Evolutionary conservation across 2,113 vertebrate species (phyloP).

Genomic region (Phalacrocorax pelagicus): DNA sequence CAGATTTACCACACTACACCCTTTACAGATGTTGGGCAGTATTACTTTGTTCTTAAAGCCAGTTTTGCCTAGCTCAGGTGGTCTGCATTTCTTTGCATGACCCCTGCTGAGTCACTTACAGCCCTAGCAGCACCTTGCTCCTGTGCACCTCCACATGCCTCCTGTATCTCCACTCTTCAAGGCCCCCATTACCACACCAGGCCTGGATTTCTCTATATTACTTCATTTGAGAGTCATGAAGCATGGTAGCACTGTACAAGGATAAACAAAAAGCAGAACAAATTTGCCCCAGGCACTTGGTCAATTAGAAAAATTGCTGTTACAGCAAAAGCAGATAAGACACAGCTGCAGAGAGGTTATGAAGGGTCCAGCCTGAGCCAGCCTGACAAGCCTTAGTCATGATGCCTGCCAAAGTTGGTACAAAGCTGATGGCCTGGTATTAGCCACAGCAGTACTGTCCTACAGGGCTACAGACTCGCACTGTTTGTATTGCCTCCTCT

Average conservation of each 20-base stretch:
- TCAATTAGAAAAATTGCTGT: not conserved
- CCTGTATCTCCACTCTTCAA: no score
- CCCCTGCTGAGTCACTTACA: fast-evolving
- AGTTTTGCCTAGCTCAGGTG: not conserved
- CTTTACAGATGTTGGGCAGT: not conserved
- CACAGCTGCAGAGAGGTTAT: not conserved
- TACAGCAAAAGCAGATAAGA: not conserved
- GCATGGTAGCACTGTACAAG: fast-evolving
- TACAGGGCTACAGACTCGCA: no score
- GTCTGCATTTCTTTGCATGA: not conserved
- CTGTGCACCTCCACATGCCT: fast-evolving
- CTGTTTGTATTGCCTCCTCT: not conserved
- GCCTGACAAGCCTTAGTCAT: no score
- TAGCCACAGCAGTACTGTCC: fast-evolving
- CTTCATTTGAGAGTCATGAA: not conserved
- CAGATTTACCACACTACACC: not conserved
- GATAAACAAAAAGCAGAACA: not conserved
- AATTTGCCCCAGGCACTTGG: not conserved
- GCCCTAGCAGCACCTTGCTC: fast-evolving
- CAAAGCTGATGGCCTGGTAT: not conserved
- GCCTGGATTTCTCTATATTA: not conserved
- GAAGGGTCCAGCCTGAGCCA: not conserved
- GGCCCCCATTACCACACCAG: not conserved
- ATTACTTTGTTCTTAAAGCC: not conserved
- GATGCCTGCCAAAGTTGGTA: not conserved